phyloP scores from a whole-genome alignment of 2,113 vertebrate species.

The Nematolebias whitei region DNA sequence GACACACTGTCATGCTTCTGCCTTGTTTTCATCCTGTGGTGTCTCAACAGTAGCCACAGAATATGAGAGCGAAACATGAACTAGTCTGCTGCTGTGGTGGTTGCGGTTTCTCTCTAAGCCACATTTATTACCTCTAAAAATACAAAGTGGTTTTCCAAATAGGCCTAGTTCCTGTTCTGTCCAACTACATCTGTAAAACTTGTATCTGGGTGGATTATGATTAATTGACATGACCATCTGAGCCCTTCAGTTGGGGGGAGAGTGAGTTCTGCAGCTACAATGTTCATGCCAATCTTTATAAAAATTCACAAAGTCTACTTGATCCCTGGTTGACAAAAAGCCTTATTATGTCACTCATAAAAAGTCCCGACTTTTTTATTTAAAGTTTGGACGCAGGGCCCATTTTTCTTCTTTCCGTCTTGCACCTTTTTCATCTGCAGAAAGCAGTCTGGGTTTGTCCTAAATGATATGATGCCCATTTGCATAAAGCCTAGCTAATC shows the following conservation, averaged over 20 bases:
- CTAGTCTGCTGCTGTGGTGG: slow-evolving; percentile 51
- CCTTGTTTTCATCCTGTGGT: slow-evolving; percentile 44
- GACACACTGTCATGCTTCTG: slow-evolving; percentile 45
- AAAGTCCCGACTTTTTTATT: slow-evolving; percentile 71
- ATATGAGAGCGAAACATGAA: slow-evolving; percentile 67
- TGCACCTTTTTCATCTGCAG: slow-evolving; percentile 54
- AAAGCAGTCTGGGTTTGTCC: slow-evolving; percentile 28
- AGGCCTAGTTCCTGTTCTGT: slow-evolving; percentile 48
- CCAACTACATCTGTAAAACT: slow-evolving; percentile 58
- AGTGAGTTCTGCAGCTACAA: neutral
- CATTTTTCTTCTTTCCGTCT: slow-evolving; percentile 19
- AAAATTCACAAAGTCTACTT: slow-evolving; percentile 51
- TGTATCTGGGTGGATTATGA: slow-evolving; percentile 26
- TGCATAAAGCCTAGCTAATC: slow-evolving; percentile 76
- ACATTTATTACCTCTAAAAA: slow-evolving; percentile 80
- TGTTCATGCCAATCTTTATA: slow-evolving; percentile 16
- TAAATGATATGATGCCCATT: slow-evolving; percentile 65
- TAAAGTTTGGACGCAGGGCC: slow-evolving; percentile 35
- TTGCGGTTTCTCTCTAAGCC: slow-evolving; percentile 64
- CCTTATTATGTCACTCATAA: slow-evolving; percentile 70
- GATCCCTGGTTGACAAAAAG: slow-evolving; percentile 64
- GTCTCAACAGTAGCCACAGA: slow-evolving; percentile 45
- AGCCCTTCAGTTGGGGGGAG: neutral
- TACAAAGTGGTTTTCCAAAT: slow-evolving; percentile 73
- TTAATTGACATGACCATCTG: slow-evolving; percentile 17